Evolutionary conservation across 2,113 vertebrate species (phyloP).

Genomic region (Mormyrus lacerda): DNA sequence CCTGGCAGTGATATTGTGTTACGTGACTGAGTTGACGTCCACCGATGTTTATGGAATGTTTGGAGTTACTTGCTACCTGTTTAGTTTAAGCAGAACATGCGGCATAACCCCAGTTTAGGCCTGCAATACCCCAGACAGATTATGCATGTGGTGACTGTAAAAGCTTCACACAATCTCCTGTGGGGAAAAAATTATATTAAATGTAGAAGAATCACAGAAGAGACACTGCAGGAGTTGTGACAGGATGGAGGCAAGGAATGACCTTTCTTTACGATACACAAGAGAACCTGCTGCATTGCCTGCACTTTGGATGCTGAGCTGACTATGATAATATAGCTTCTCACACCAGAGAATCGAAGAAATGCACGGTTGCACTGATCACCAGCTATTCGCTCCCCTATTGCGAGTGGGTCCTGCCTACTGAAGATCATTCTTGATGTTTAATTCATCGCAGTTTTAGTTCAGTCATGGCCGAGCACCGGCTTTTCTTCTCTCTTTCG

Average conservation of each 20-base stretch:
- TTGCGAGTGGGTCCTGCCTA: constrained; percentile 39
- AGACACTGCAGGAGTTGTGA: not conserved
- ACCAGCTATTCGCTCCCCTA: constrained; percentile 41
- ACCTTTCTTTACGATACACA: not conserved
- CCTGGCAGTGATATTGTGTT: not conserved
- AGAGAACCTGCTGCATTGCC: not conserved
- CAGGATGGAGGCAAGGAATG: not conserved
- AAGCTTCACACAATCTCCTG: not conserved
- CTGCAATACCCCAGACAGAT: not conserved
- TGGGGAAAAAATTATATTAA: not conserved
- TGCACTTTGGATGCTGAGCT: not conserved
- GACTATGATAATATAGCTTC: not conserved
- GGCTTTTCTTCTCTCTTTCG: not conserved
- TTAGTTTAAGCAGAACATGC: not conserved
- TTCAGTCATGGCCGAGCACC: constrained; percentile 39
- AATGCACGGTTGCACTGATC: constrained; percentile 32
- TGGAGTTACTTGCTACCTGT: not conserved
- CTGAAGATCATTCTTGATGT: constrained; percentile 47
- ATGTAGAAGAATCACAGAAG: not conserved
- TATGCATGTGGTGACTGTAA: not conserved
- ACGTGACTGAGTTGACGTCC: not conserved
- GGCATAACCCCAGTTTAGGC: not conserved
- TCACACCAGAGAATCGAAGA: not conserved
- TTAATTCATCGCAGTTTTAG: constrained; percentile 51
- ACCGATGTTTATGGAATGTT: not conserved